phyloP scores from a whole-genome alignment of 2,113 vertebrate genomes.

The Helogale parvula region DNA sequence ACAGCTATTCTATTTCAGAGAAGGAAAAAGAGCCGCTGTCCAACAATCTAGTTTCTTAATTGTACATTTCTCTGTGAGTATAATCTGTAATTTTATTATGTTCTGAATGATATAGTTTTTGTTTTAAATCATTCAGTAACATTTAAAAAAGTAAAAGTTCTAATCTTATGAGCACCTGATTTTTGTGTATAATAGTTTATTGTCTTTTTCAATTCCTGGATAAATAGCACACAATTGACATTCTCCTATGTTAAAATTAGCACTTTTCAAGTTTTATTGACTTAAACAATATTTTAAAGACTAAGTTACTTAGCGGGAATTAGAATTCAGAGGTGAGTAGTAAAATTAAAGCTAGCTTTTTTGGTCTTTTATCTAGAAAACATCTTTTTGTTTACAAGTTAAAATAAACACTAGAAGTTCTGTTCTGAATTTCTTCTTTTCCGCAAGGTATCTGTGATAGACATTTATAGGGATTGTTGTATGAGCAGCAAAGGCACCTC shows the following conservation, averaged over 20 bases:
- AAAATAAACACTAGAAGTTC: conserved; percentile 14
- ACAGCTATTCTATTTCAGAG: conserved; percentile 33
- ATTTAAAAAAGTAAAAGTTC: conserved; percentile 45
- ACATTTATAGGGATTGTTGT: background rate
- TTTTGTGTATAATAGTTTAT: background rate
- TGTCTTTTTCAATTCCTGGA: background rate
- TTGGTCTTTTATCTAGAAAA: conserved; percentile 35
- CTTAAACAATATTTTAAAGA: conserved; percentile 21
- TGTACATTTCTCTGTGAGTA: conserved; percentile 24
- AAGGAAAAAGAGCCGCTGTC: conserved; percentile 15
- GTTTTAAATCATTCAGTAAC: conserved; percentile 59
- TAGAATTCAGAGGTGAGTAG: conserved; percentile 20
- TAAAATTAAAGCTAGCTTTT: background rate
- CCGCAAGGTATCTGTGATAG: background rate
- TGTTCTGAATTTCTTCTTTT: background rate
- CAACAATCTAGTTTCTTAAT: conserved; percentile 40
- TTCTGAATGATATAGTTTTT: conserved; percentile 47
- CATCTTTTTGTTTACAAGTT: background rate
- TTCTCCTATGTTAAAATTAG: background rate
- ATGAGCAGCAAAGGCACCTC: background rate
- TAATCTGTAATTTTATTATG: conserved; percentile 55
- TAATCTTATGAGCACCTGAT: background rate
- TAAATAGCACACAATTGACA: conserved; percentile 10
- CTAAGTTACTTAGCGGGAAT: background rate
- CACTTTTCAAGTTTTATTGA: conserved; percentile 18